Conservation (phyloP, 64 coral and sea anemone genomes). For the Montipora efflorescens region DNA sequence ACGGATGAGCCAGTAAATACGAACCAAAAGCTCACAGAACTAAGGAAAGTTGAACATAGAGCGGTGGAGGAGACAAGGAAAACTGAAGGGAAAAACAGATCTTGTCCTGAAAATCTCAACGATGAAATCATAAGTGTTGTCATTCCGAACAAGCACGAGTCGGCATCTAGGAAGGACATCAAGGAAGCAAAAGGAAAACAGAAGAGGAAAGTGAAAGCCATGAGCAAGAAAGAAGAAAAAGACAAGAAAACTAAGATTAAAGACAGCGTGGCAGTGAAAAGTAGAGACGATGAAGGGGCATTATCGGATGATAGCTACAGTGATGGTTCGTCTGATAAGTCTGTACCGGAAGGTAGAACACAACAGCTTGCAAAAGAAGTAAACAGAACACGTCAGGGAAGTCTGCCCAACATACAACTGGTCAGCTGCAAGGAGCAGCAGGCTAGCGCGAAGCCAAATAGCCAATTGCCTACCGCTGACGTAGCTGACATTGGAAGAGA, state of each 20-base stretch:
- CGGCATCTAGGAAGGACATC: slow-evolving; percentile 8
- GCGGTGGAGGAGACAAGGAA: background rate
- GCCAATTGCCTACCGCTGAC: background rate
- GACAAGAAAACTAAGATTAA: slow-evolving; percentile 61
- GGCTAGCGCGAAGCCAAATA: slow-evolving; percentile 1
- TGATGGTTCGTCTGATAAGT: slow-evolving; percentile 76
- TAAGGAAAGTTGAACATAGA: slow-evolving; percentile 19
- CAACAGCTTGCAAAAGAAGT: slow-evolving; percentile 62
- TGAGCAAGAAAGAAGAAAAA: slow-evolving; percentile 71
- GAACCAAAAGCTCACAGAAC: slow-evolving; percentile 16
- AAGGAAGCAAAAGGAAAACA: slow-evolving; percentile 85
- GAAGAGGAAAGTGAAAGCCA: slow-evolving; percentile 79
- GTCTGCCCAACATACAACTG: slow-evolving; percentile 45
- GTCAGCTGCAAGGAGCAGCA: background rate
- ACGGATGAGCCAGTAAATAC: background rate
- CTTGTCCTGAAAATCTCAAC: slow-evolving; percentile 53
- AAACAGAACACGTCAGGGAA: slow-evolving; percentile 63
- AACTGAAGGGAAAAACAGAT: background rate
- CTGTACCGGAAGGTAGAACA: slow-evolving; percentile 58
- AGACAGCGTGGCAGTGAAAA: slow-evolving; percentile 20
- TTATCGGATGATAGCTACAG: slow-evolving; percentile 82
- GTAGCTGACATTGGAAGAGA: background rate
- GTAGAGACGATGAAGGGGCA: slow-evolving; percentile 58
- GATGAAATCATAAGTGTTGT: slow-evolving; percentile 61
- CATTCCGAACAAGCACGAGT: slow-evolving; percentile 27